Evolutionary conservation across 2,888 invertebrate species (phyloP).

Genomic region (Ophioninae sp.): DNA sequence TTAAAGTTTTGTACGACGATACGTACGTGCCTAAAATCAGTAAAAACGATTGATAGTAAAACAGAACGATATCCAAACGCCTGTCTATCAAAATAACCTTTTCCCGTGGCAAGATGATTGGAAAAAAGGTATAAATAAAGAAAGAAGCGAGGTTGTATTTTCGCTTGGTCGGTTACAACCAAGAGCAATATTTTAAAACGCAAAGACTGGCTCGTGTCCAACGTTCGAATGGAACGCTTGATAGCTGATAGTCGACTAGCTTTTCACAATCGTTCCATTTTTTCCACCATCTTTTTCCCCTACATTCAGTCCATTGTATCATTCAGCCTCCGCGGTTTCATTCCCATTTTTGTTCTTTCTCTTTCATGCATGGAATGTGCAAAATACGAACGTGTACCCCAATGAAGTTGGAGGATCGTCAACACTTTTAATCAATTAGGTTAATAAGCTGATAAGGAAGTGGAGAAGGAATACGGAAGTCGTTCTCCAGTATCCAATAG

Average conservation of each 20-base stretch:
- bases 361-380: neutral
- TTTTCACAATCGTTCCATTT: conserved; percentile 42
- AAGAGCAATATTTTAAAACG: conserved; percentile 78
- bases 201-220: conserved; percentile 76
- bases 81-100: neutral
- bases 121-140: conserved; percentile 4
- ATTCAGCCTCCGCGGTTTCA: conserved; percentile 31
- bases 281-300: conserved; percentile 33
- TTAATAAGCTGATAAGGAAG: neutral
- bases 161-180: conserved; percentile 57
- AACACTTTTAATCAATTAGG: neutral
- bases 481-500: neutral
- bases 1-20: no score
- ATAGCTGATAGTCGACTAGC: conserved; percentile 45
- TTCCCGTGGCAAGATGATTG: neutral
- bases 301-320: conserved; percentile 28
- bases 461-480: neutral
- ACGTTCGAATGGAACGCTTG: conserved; percentile 65
- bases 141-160: conserved; percentile 47
- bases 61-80: no score
- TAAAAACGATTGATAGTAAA: no score
- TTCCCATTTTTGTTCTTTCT: conserved; percentile 12
- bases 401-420: neutral
- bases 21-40: no score
- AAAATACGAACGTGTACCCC: no score